Evolutionary conservation across 1,140 invertebrate species (phyloP).

Genomic region (Atta cephalotes): DNA sequence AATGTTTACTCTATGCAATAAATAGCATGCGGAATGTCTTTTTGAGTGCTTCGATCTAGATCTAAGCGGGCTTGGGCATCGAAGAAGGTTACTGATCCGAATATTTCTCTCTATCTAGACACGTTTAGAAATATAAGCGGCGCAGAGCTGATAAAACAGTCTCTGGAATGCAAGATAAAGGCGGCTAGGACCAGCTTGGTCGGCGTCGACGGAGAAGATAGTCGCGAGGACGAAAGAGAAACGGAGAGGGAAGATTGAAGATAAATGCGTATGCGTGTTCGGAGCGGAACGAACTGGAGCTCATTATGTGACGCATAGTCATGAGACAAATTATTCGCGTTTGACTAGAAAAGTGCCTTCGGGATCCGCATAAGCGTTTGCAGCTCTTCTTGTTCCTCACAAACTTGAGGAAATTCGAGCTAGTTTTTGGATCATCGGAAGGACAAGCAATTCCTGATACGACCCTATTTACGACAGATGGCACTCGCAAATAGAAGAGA

Average conservation of each 20-base stretch:
- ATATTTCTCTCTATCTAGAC: slow-evolving; percentile 66
- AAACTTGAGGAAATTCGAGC: background rate
- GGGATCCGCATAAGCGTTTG: slow-evolving; percentile 42
- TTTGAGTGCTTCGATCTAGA: slow-evolving; percentile 37
- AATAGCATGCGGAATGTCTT: background rate
- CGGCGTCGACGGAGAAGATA: slow-evolving; percentile 59
- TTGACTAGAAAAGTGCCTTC: slow-evolving; percentile 30
- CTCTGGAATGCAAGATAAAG: slow-evolving; percentile 83
- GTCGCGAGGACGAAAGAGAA: slow-evolving; percentile 36
- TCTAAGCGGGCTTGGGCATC: slow-evolving; percentile 60
- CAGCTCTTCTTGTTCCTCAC: background rate
- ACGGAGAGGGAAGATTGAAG: slow-evolving; percentile 15
- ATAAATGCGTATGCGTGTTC: slow-evolving; percentile 34
- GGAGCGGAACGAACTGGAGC: slow-evolving; percentile 32
- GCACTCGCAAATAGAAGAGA: slow-evolving; percentile 82
- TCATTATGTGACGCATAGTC: slow-evolving; percentile 26
- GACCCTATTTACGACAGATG: slow-evolving; percentile 80
- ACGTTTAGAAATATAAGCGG: slow-evolving; percentile 76
- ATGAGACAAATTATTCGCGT: slow-evolving; percentile 17
- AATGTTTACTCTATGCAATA: background rate
- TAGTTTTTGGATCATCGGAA: slow-evolving; percentile 8
- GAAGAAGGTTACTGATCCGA: slow-evolving; percentile 64
- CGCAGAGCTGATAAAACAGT: slow-evolving; percentile 79
- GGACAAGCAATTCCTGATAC: slow-evolving; percentile 68
- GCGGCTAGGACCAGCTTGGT: slow-evolving; percentile 72